Base-by-base conservation (phyloP, 2,888 invertebrate species). In the Hirudinaria manillensis region DNA sequence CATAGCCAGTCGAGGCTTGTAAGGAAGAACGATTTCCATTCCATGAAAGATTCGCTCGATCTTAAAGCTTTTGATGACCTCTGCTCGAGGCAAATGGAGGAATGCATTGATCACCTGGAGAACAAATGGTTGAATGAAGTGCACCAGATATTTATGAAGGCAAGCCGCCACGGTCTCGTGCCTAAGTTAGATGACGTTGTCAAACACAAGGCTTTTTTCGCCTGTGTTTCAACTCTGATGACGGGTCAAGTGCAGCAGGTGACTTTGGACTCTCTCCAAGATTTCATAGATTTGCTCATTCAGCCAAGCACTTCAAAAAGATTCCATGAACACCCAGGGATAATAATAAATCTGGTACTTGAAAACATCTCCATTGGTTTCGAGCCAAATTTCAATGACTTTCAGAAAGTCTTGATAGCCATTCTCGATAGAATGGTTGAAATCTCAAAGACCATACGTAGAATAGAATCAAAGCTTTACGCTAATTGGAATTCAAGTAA, bases 171-270 rank as follows among this genome's bases (percentile, higher is more conserved):
- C 71, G 83, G 85, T 79, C 83, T 82, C 79, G 84, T 86, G 55
- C 85, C 85, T 27, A 84, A 83, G 78, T 83, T 83, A 78, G 83
- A 83, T 75, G 89, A 91, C 79, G 88, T 88, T 27, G 88, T 87
- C 21, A 89, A 89, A 82, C 89, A 91, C 84, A 89, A 89, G 80
- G 89, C 89, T 67, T 94, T 93, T 85, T 94, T 91, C 84, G 91
- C 93, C 84, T 91, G 93, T 80, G 89, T 93, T 0, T 91, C 91
- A 0, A 90, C 91, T 51, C 87, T 94, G 65, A 95, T 96, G 95
- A 92, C 93, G 0, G 90, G 90, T 81, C 92, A 94, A 81, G 86
- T 96, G 75, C 93, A 94, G 84, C 89, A 89, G 32, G 84, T 94
- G 45, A 92, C 92, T 79, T 87, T 93, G 66, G 89, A 90, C 80